Percentiles rank a stretch among this genome's conserved stretches.
Evolutionary conservation across 1,140 invertebrate species (phyloP).

Genomic region (Aphaenogaster floridana): DNA sequence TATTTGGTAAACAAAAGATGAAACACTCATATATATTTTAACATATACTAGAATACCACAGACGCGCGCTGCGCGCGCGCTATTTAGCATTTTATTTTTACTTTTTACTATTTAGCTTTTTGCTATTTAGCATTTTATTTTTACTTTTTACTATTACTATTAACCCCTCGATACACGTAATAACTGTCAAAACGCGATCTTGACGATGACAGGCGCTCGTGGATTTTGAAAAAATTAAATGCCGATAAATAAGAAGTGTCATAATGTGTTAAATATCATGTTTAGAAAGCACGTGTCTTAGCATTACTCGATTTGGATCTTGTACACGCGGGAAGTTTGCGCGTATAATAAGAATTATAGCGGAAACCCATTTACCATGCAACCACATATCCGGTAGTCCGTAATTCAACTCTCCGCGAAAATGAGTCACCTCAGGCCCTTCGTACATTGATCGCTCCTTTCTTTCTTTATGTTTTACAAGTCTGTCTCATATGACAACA

Average conservation of each 20-base stretch:
- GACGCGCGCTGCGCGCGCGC: too few relatives aligned
- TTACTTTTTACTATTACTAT: too few relatives aligned
- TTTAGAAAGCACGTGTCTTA: constrained; percentile 5
- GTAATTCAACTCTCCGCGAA: constrained; percentile 62
- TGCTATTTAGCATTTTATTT: too few relatives aligned
- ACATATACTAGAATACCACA: not conserved
- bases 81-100: too few relatives aligned
- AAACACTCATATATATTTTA: not conserved
- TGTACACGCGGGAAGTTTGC: constrained; percentile 26
- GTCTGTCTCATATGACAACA: not conserved
- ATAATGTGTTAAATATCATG: not conserved
- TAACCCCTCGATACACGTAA: too few relatives aligned
- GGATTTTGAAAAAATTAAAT: not conserved
- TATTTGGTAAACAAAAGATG: not conserved
- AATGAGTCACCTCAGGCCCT: constrained; percentile 3
- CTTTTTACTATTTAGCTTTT: too few relatives aligned
- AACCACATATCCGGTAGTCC: constrained; percentile 59
- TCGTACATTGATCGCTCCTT: not conserved
- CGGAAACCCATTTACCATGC: constrained; percentile 64
- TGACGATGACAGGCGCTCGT: too few relatives aligned
- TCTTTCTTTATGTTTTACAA: constrained; percentile 5
- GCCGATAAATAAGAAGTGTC: not conserved
- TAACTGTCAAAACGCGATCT: too few relatives aligned
- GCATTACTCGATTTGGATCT: constrained; percentile 24
- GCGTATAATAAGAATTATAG: constrained; percentile 61